A percentile compares a stretch with the other conserved stretches of the same genome.
Conservation (phyloP, 2,888 invertebrate genomes). For the Zele albiditarsus region DNA sequence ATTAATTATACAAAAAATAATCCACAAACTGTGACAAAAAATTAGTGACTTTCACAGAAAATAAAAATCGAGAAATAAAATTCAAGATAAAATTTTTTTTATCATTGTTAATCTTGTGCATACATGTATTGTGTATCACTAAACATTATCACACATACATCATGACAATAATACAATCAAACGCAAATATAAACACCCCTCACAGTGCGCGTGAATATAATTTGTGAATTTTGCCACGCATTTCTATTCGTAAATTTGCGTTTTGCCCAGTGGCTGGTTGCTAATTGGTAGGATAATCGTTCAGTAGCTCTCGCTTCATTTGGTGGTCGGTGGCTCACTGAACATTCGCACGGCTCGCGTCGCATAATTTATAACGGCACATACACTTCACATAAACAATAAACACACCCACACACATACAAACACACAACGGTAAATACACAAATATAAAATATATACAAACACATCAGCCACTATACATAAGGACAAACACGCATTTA, state of each 20-base stretch:
- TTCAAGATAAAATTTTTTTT: no score
- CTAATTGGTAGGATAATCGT: slow-evolving; percentile 40
- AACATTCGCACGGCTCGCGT: slow-evolving; percentile 38
- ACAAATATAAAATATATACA: neutral
- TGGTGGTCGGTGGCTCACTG: slow-evolving; percentile 31
- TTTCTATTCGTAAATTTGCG: slow-evolving; percentile 30
- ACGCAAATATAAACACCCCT: neutral
- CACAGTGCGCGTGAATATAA: neutral
- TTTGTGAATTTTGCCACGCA: slow-evolving; percentile 20
- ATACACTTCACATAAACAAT: slow-evolving; percentile 5
- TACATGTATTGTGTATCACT: no score
- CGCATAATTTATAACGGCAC: slow-evolving; percentile 49
- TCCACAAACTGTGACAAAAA: no score
- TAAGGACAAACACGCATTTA: slow-evolving; percentile 49
- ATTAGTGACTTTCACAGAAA: no score
- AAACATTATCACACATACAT: neutral
- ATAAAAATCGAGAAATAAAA: no score
- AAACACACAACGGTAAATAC: neutral
- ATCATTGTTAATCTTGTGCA: no score
- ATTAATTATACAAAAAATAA: no score
- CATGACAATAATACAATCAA: neutral
- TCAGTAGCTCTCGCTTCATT: slow-evolving; percentile 30
- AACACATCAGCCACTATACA: slow-evolving; percentile 12
- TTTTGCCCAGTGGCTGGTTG: slow-evolving; percentile 12
- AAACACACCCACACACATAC: slow-evolving; percentile 16